phyloP scores from a whole-genome alignment of 1,140 invertebrate genomes.

The Gryon sp. region DNA sequence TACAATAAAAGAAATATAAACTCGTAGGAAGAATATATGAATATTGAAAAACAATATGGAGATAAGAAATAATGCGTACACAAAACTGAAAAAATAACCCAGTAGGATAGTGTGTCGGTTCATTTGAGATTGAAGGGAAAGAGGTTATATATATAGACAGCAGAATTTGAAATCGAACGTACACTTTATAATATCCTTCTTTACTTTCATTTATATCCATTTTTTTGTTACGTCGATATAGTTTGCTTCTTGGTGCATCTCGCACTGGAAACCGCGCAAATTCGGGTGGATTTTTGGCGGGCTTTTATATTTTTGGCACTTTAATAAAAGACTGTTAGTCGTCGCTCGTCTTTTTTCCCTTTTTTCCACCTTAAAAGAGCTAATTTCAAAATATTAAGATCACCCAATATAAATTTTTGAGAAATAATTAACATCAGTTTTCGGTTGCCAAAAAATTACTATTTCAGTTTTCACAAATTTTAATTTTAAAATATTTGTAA shows the following conservation, averaged over 20 bases:
- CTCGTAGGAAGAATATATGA: slow-evolving; percentile 13
- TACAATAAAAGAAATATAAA: slow-evolving; percentile 24
- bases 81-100: slow-evolving; percentile 9
- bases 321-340: slow-evolving; percentile 64
- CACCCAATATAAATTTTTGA: no score
- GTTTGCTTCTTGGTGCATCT: slow-evolving; percentile 67
- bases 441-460: no score
- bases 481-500: no score
- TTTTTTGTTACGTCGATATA: slow-evolving; percentile 40
- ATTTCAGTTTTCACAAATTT: no score
- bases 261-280: slow-evolving; percentile 69
- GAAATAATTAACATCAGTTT: no score
- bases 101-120: background rate
- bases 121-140: slow-evolving; percentile 60
- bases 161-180: slow-evolving; percentile 75
- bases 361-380: slow-evolving; percentile 40
- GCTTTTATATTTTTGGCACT: slow-evolving; percentile 80
- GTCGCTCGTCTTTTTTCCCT: slow-evolving; percentile 50
- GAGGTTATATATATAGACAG: slow-evolving; percentile 66
- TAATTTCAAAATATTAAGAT: slow-evolving; percentile 36
- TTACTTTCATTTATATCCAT: slow-evolving; percentile 13
- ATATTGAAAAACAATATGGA: slow-evolving; percentile 33
- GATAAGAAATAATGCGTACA: slow-evolving; percentile 46
- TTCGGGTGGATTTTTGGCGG: slow-evolving; percentile 76
- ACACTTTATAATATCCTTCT: slow-evolving; percentile 34